Base-by-base conservation (phyloP, 2,888 invertebrate genomes). In the Drosophila subquinaria region DNA sequence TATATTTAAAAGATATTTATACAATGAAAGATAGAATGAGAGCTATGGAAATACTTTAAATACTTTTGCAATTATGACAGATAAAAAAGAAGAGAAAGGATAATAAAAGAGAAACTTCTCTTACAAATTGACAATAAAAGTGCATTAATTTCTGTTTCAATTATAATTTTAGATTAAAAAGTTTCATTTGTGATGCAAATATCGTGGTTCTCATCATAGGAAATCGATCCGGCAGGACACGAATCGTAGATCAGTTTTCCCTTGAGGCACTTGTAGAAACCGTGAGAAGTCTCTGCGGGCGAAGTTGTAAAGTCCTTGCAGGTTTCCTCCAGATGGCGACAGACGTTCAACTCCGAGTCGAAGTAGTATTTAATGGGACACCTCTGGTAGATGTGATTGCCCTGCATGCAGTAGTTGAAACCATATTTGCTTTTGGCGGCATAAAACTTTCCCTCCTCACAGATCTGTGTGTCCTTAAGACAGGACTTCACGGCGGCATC, bases 311-410 rank as follows among this genome's bases (percentile, higher is more conserved):
- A 45, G 4, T 63, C 20, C 13, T 8, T 3, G 56, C 47, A 63
- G 20, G 10, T 30, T n/a, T 56, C 47, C 38, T 47, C 56, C n/a
- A 33, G 5, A 9, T 1, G 10, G 10, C n/a, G 56, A 38, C 30
- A 47, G 38, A 17, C 36, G 0, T 17, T 35, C 1, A 8, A 30
- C 0, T 27, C 2, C 2, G 1, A 17, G 6, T 59, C 59, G 13
- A 30, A 59, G n/a, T 50, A 50, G 40, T 50, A 50, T n/a, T 45
- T 47, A 11, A 57, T 13, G 40, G 55, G 63, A n/a, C 63, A 63
- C 11, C 53, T 40, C 20, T 53, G 36, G 8, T 63, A 63, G 53
- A 56, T 20, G 9, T 47, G 33, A 0, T 56, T 3, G 3, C 56
- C 65, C 3, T 51, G 35, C 8, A 38, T n/a, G 53, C 65, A 69